Evolutionary conservation across 2,888 invertebrate species (phyloP).

Genomic region (Onchidella celtica): DNA sequence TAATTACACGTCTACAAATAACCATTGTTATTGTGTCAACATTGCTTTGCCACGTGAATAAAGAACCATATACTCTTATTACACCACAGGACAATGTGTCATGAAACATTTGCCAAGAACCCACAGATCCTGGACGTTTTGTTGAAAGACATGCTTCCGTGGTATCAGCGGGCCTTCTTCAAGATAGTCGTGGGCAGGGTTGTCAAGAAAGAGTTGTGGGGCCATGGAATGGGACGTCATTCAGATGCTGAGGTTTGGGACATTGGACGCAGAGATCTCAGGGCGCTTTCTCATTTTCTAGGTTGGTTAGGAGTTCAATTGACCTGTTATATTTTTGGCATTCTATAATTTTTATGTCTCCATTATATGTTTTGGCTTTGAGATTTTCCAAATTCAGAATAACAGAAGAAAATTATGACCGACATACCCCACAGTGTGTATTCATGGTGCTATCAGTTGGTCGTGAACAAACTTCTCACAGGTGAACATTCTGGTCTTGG

Average conservation of each 20-base stretch:
- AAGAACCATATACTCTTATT: too few species aligned
- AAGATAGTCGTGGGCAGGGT: constrained; percentile 59
- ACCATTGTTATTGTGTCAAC: too few species aligned
- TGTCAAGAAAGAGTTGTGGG: constrained; percentile 69
- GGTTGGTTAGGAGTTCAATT: constrained; percentile 61
- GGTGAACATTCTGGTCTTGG: too few species aligned
- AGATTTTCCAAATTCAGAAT: background rate
- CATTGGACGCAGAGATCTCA: constrained; percentile 75
- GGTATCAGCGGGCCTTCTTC: constrained; percentile 66
- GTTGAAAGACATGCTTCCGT: constrained; percentile 62
- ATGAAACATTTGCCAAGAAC: constrained; percentile 69
- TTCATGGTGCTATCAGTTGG: too few species aligned
- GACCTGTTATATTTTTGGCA: background rate
- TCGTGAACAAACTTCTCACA: too few species aligned
- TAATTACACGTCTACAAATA: too few species aligned
- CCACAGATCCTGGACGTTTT: constrained; percentile 51
- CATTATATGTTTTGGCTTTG: background rate
- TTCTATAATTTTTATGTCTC: background rate
- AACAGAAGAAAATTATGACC: background rate
- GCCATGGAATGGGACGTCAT: constrained; percentile 80
- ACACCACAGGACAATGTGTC: constrained; percentile 76
- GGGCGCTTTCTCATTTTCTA: constrained; percentile 77
- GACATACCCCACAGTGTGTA: background rate
- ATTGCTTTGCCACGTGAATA: too few species aligned
- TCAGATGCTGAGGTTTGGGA: constrained; percentile 75